A percentile compares a stretch with the other conserved stretches of the same genome.
Evolutionary conservation across 1,140 invertebrate species (phyloP).

Genomic region (Rhyzopertha dominica): DNA sequence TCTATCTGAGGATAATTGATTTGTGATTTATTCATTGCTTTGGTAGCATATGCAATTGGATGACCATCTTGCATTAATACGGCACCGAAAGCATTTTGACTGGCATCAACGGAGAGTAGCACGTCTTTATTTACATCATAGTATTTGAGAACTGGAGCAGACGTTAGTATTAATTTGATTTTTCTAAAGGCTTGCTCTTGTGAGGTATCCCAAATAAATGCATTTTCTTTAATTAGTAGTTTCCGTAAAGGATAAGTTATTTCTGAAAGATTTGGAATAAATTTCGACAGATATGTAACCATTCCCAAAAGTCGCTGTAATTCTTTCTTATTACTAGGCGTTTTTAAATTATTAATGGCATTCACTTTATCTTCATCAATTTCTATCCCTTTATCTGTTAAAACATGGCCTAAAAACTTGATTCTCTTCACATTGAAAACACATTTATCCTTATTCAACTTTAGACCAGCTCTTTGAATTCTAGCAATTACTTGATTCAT

Average conservation of each 20-base stretch:
- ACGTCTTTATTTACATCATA: no score
- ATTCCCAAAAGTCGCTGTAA: conserved; percentile 40
- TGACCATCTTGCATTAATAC: no score
- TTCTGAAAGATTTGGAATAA: conserved; percentile 31
- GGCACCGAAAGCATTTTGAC: no score
- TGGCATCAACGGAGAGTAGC: no score
- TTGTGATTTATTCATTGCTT: no score
- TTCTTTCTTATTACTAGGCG: conserved; percentile 34
- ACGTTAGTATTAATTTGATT: no score
- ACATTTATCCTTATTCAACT: conserved; percentile 34
- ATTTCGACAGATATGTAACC: conserved; percentile 42
- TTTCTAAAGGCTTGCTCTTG: no score
- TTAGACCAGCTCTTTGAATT: conserved; percentile 25
- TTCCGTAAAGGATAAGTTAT: conserved; percentile 11
- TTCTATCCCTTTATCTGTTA: conserved; percentile 38
- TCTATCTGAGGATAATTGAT: no score
- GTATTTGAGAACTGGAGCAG: no score
- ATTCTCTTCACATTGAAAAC: conserved; percentile 27
- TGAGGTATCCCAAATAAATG: no score
- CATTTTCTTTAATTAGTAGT: conserved; percentile 7
- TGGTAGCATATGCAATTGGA: no score
- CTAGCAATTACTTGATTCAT: conserved; percentile 28
- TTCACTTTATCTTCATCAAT: conserved; percentile 37
- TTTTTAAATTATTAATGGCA: conserved; percentile 39
- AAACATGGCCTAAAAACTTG: conserved; percentile 40